A percentile compares a stretch with the other conserved stretches of the same genome.
Evolutionary conservation across 2,113 vertebrate genomes (phyloP).

Genomic region (Sinosuthora webbiana): DNA sequence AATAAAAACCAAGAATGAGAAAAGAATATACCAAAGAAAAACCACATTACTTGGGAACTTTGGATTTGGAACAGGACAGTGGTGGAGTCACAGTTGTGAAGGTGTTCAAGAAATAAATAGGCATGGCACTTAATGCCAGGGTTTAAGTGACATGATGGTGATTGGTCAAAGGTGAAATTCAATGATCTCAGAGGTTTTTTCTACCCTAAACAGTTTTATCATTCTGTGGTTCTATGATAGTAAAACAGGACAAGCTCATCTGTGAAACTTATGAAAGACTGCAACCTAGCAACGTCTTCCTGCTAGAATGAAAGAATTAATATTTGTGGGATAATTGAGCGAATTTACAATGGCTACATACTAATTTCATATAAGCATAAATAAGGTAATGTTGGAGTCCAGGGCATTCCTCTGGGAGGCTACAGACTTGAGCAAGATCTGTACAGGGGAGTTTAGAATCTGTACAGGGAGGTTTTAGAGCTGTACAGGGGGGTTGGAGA

Average conservation of each 20-base stretch:
- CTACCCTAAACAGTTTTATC: background rate
- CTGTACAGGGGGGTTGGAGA: too few relatives aligned
- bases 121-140: background rate
- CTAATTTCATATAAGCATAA: background rate
- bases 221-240: background rate
- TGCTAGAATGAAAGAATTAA: background rate
- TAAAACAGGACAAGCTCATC: background rate
- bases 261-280: background rate
- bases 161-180: background rate
- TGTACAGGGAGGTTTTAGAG: too few relatives aligned
- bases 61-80: too few relatives aligned
- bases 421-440: too few relatives aligned
- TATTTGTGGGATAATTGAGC: background rate
- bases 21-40: background rate
- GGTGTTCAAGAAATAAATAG: background rate
- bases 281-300: background rate
- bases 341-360: background rate
- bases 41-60: background rate
- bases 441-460: too few relatives aligned
- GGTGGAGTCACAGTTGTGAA: accelerated
- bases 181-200: background rate
- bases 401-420: too few relatives aligned
- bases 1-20: background rate
- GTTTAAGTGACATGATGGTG: background rate
- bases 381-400: too few relatives aligned